Evolutionary conservation across 2,888 invertebrate species (phyloP), one percentile per base, ranked within the genome.

Genomic region (Cryptocephalus moraei): DNA sequence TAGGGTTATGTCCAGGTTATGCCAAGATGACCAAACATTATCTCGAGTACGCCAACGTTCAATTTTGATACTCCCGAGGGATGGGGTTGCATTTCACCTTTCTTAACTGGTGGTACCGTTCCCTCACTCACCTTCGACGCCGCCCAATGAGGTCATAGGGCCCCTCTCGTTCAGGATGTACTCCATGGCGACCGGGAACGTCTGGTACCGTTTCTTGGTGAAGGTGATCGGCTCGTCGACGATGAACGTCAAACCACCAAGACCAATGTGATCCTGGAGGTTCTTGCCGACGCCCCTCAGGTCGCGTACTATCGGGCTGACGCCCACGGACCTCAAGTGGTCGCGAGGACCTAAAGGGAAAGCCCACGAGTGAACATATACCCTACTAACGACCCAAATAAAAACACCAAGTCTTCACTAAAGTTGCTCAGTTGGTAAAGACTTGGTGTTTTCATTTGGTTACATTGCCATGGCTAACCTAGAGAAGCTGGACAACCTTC

Each of bases 261-360:
- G 71, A 0, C 90, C 91, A 0, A 91, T 86, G 65, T 92, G 91
- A 63, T 92, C 91, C 66, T 92, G 91, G 43, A 92, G 73, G 64
- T 91, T 88, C 59, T 86, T 79, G 1, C 89, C 90, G 0, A 91
- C 90, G 6, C 22, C 22, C 60, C 84, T 83, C 1, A 88, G 67
- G 66, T 90, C 81, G 1, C 82, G 79, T 8, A 89, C 60, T 0
- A 90, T 77, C 0, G 86, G 84, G 22, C 22, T 22, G 42, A 92
- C 88, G 6, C 76, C 79, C 52, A 84, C 77, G 48, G 83, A 78
- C 47, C 76, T 71, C 4, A 91, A 70, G 62, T 91, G 88, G 10
- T 86, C 84, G 2, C 77, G 77, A 0, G 89, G 90, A 0, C 91
- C 91, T 48, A 39, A 22, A 49, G 51, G 22, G 22, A 22, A n/a